These are phyloP conservation scores for Alviniconcha strummeri DNA, from an alignment of 2,888 invertebrate species.

Conservation along the genomic window DNA sequence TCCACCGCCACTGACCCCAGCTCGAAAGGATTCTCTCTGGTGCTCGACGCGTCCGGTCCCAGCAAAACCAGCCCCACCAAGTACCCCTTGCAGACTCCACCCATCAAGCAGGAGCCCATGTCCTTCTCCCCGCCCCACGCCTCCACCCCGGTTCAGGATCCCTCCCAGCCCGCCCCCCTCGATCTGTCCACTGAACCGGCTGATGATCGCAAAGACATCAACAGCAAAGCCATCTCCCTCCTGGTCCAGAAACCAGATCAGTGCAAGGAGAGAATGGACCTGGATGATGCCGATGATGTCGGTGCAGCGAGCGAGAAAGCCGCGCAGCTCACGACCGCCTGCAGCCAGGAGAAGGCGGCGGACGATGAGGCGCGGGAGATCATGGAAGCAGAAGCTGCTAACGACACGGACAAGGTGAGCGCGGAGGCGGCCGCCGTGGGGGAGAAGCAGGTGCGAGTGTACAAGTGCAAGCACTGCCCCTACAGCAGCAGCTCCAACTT, in stretches of 20 bases:
- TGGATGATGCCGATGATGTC: constrained; percentile 17
- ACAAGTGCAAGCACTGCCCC: constrained; percentile 55
- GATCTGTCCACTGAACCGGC: constrained; percentile 11
- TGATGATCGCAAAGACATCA: constrained; percentile 17
- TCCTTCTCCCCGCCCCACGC: constrained; percentile 15
- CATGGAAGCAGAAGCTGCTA: constrained; percentile 39
- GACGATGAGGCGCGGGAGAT: constrained; percentile 37
- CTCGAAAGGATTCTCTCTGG: background rate
- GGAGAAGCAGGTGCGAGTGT: constrained; percentile 39
- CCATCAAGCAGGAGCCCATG: background rate
- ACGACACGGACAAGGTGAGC: background rate
- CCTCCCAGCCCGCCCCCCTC: background rate
- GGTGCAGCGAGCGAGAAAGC: background rate
- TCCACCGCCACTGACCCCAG: no score
- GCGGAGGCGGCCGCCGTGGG: background rate
- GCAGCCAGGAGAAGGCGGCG: constrained; percentile 4
- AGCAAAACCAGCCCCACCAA: background rate
- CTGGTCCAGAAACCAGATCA: constrained; percentile 34
- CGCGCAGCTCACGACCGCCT: background rate
- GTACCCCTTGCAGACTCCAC: background rate
- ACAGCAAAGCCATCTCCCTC: no score
- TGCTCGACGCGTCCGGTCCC: constrained; percentile 6
- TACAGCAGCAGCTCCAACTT: constrained; percentile 53
- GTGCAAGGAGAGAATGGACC: constrained; percentile 21
- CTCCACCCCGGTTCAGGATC: background rate